Conservation (phyloP, 2,113 vertebrate genomes). For the Pimephales promelas region DNA sequence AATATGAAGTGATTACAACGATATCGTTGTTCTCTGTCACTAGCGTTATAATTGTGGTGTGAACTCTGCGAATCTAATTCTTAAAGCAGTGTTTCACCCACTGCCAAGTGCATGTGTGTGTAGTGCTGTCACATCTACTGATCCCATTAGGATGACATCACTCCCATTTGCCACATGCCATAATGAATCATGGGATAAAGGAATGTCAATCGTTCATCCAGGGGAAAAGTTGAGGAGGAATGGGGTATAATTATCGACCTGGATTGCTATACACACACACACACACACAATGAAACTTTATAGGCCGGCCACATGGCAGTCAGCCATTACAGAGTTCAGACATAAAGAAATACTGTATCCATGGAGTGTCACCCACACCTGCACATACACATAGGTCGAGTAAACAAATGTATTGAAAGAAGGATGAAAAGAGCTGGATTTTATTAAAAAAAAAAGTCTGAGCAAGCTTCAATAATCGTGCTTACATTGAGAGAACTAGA, state of each 20-base stretch:
- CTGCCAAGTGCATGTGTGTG: conserved; percentile 4
- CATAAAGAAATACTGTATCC: conserved; percentile 56
- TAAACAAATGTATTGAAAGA: conserved; percentile 24
- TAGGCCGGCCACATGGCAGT: conserved; percentile 34
- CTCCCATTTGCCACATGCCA: conserved; percentile 14
- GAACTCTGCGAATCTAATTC: too few species aligned
- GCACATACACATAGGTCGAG: conserved; percentile 46
- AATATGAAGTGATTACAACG: too few species aligned
- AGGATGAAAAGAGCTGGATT: not conserved
- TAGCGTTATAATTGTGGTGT: too few species aligned
- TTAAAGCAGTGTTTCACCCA: not conserved
- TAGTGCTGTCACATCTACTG: not conserved
- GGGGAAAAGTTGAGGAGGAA: conserved; percentile 45
- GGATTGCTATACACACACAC: conserved; percentile 32
- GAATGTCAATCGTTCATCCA: conserved; percentile 46
- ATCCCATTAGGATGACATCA: conserved; percentile 21
- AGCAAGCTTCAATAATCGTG: not conserved
- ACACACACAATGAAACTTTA: conserved; percentile 13
- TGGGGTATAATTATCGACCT: conserved; percentile 56
- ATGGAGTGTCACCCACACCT: conserved; percentile 39
- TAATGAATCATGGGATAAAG: conserved; percentile 39
- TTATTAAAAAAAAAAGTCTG: not conserved
- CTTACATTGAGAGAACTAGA: not conserved
- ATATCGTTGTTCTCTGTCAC: too few species aligned
- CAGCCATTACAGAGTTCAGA: conserved; percentile 47